Conservation (phyloP, 2,888 invertebrate species). For the Apamea sordens region DNA sequence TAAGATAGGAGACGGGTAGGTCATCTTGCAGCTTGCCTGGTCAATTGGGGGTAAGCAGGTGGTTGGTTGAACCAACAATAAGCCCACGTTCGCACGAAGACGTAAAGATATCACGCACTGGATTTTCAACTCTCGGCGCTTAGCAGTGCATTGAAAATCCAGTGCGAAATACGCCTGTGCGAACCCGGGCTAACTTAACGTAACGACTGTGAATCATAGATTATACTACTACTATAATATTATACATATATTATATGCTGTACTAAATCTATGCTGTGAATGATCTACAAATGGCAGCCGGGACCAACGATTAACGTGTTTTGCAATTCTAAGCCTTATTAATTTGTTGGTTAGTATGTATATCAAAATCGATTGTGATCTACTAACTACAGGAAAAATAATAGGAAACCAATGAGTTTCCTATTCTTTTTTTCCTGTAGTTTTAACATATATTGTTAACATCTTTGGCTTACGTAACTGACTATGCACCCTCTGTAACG, state of each 20-base stretch:
- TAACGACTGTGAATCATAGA: neutral
- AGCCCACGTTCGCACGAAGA: neutral
- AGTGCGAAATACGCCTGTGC: no score
- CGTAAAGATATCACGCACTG: neutral
- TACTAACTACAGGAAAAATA: neutral
- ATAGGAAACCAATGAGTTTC: neutral
- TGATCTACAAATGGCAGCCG: neutral
- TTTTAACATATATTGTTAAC: neutral
- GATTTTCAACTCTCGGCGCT: neutral
- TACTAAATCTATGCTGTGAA: neutral
- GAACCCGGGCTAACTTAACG: neutral
- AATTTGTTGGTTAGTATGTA: neutral
- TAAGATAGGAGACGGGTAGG: slow-evolving; percentile 11
- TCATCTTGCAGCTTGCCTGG: slow-evolving; percentile 42
- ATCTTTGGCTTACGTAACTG: slow-evolving; percentile 3
- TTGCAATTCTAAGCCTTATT: neutral
- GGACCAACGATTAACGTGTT: neutral
- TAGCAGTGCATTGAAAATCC: no score
- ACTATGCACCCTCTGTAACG: no score
- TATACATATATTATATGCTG: no score
- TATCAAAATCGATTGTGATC: neutral
- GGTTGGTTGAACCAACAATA: slow-evolving; percentile 1
- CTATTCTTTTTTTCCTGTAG: slow-evolving; percentile 6
- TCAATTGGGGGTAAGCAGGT: slow-evolving; percentile 40
- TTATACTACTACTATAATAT: no score